Percentiles rank a stretch among this genome's conserved stretches.
These are phyloP conservation scores for Morpho achilles DNA, from an alignment of 2,888 invertebrate species.

Conservation along the genomic window DNA sequence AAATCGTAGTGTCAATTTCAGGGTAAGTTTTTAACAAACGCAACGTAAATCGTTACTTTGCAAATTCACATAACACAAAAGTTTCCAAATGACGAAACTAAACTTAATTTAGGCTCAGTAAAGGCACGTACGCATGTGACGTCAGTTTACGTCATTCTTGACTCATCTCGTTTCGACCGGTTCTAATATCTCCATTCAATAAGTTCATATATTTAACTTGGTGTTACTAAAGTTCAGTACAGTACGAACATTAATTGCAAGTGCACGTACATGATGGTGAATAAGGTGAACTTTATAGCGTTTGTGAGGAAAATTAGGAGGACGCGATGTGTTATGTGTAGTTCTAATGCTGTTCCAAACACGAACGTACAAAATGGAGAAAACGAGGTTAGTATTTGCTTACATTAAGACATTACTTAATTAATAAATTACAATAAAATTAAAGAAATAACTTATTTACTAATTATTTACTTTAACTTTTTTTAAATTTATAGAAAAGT, in stretches of 20 bases:
- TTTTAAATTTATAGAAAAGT: no score
- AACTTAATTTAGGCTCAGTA: conserved; percentile 1
- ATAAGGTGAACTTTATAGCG: conserved; percentile 23
- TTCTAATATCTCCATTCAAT: conserved; percentile 42
- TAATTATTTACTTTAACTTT: no score
- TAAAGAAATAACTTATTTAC: no score
- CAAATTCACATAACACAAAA: neutral
- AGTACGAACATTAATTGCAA: conserved; percentile 34
- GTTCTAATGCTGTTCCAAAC: conserved; percentile 33
- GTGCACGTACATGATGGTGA: conserved; percentile 35
- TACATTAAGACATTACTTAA: no score
- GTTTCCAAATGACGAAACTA: conserved; percentile 12
- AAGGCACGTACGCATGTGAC: conserved; percentile 31
- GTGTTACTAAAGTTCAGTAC: conserved; percentile 43
- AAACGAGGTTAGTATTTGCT: conserved; percentile 32
- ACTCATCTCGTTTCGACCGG: conserved; percentile 37
- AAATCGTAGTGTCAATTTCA: no score
- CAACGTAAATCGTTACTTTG: no score
- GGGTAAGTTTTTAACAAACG: no score
- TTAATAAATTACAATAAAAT: no score
- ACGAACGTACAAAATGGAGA: conserved; percentile 33
- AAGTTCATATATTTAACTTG: conserved; percentile 42
- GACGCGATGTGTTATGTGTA: conserved; percentile 35
- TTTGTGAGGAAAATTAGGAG: conserved; percentile 24
- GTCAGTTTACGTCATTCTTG: conserved; percentile 32